Evolutionary conservation across 2,113 vertebrate species (phyloP).

Genomic region (Osmerus eperlanus): DNA sequence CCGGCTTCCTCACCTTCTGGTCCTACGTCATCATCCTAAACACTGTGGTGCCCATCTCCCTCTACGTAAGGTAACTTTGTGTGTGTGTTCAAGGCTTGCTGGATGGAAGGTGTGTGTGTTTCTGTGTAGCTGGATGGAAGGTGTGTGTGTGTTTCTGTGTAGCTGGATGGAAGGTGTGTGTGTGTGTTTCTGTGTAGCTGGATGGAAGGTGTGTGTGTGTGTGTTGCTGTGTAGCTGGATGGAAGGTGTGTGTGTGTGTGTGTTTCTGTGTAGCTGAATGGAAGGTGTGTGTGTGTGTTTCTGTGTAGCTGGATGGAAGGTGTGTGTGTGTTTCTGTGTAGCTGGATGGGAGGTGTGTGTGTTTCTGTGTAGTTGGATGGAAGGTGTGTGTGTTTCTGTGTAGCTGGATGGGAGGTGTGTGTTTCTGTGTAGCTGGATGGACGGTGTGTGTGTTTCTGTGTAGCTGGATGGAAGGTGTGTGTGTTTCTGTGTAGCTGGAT

Average conservation of each 20-base stretch:
- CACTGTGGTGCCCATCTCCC: constrained; percentile 95
- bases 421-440: too few species aligned
- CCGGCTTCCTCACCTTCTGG: constrained; percentile 88
- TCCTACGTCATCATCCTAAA: constrained; percentile 98
- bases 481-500: background rate
- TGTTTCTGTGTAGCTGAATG: constrained; percentile 30
- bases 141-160: too few species aligned
- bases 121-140: too few species aligned
- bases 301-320: background rate
- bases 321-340: constrained; percentile 52
- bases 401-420: background rate
- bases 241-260: constrained; percentile 36
- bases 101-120: background rate
- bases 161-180: too few species aligned
- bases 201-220: too few species aligned
- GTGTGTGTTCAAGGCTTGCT: background rate
- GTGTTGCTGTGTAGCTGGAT: too few species aligned
- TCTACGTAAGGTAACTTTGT: constrained; percentile 84
- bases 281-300: too few species aligned
- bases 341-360: background rate
- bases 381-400: too few species aligned
- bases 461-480: too few species aligned
- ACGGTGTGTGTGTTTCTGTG: too few species aligned
- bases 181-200: too few species aligned
- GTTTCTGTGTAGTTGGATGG: too few species aligned